A percentile compares a stretch with the other conserved stretches of the same genome.
phyloP scores from a whole-genome alignment of 2,797 vertebrate genomes.

The Sebastes aleutianus region DNA sequence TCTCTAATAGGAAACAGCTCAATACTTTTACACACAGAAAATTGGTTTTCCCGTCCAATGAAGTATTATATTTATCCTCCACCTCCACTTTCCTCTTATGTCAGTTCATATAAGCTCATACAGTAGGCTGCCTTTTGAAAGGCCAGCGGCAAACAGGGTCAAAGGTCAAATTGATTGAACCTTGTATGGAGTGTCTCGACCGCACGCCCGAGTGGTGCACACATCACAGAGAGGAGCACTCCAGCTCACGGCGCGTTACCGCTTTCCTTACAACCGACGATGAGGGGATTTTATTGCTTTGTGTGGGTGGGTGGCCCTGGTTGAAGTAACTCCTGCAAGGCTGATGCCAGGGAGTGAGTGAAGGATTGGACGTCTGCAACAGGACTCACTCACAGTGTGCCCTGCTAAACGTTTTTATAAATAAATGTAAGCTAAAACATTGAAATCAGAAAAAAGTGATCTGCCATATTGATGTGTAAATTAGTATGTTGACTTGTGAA shows the following conservation, averaged over 20 bases:
- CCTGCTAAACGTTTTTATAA: neutral
- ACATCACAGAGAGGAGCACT: neutral
- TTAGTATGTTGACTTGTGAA: neutral
- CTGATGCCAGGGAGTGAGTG: neutral
- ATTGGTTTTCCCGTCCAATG: neutral
- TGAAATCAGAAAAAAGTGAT: neutral
- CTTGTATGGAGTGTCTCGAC: neutral
- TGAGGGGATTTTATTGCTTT: neutral
- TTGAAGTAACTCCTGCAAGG: neutral
- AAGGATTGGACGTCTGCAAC: neutral
- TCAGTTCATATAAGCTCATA: conserved; percentile 12
- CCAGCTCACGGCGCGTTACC: neutral
- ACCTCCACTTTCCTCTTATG: conserved; percentile 14
- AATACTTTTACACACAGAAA: neutral
- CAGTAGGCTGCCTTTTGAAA: conserved; percentile 18
- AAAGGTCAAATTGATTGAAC: conserved; percentile 43
- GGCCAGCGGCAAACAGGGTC: conserved; percentile 19
- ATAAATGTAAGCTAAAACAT: neutral
- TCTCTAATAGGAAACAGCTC: neutral
- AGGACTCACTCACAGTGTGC: neutral
- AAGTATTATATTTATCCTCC: conserved; percentile 11
- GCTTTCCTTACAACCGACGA: neutral
- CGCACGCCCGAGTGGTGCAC: neutral
- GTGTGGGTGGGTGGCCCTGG: neutral
- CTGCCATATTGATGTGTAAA: neutral